Evolutionary conservation across 1,140 invertebrate species (phyloP), one percentile per base, ranked within the genome.

Genomic region (Monomorium pharaonis): DNA sequence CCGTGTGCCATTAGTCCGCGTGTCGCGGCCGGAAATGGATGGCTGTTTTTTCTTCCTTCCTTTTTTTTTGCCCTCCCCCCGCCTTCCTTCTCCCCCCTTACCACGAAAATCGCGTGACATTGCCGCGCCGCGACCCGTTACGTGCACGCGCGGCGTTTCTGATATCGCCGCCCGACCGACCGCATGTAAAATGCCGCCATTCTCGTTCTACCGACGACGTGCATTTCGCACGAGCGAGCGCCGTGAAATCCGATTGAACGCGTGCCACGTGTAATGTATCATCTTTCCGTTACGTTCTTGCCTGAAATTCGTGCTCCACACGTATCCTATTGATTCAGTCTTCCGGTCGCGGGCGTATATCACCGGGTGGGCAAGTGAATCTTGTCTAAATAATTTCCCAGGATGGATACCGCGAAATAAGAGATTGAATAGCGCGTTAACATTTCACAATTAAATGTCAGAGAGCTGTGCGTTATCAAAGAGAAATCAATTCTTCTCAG

Each of bases 1-100:
- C 60, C 81, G 69, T 56, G 49, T 51, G 85, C 62, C 80, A 84
- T 75, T 85, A 85, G 51, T 70, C 76, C 80, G 80, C 80, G 85
- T 88, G 85, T 85, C 72, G 67, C n/a, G 18, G 75, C 54, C 84
- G 85, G 76, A 87, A 88, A 88, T 88, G 86, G 86, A 75, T 72
- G 65, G 76, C 62, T 72, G 74, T 86, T 86, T 86, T 86, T 86
- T 69, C 62, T 24, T 42, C n/a, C 7, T 67, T 33, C 58, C 58
- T 85, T 78, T 78, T n/a, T 58, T 76, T 42, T n/a, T n/a, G n/a
- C n/a, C 12, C 12, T 47, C 12, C 12, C 12, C 12, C 37, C 7
- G 37, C 7, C 12, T 10, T 10, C 12, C 12, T 10, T 10, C 21
- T 4, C 21, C 24, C 12, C 12, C 21, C 24, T 27, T 16, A 7